Percentiles rank a stretch among this genome's conserved stretches.
These are phyloP conservation scores for Microtus californicus DNA, from an alignment of 2,797 vertebrate genomes.

Conservation along the genomic window DNA sequence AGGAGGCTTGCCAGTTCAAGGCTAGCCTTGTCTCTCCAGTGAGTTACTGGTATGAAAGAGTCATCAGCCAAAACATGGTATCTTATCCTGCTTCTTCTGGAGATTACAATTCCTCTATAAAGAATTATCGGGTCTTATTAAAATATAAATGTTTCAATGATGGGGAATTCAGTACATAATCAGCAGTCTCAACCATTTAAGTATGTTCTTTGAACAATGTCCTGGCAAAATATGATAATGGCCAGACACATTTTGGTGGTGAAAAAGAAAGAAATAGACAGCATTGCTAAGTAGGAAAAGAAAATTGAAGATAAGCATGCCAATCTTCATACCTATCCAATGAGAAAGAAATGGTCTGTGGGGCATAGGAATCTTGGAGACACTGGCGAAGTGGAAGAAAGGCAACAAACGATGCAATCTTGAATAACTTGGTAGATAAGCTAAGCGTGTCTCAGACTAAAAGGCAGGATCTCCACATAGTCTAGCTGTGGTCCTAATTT, in stretches of 20 bases:
- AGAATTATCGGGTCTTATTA: neutral
- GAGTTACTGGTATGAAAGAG: neutral
- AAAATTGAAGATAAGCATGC: constrained; percentile 16
- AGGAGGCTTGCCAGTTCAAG: neutral
- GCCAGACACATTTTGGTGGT: neutral
- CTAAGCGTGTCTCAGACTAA: neutral
- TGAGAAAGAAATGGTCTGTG: neutral
- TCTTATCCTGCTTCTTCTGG: neutral
- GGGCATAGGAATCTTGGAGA: neutral
- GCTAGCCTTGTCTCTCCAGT: neutral
- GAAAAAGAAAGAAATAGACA: constrained; percentile 2
- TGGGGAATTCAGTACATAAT: neutral
- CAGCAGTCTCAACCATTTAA: constrained; percentile 23
- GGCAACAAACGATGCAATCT: neutral
- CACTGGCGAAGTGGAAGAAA: neutral
- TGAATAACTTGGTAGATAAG: constrained; percentile 10
- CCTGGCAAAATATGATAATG: constrained; percentile 1
- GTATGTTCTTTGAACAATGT: neutral
- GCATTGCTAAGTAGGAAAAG: neutral
- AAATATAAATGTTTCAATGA: constrained; percentile 33
- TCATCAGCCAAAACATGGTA: neutral
- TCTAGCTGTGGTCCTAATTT: constrained; percentile 38
- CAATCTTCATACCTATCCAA: neutral
- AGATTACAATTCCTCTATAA: neutral
- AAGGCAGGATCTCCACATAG: neutral